Evolutionary conservation across 2,888 invertebrate species (phyloP).

Genomic region (Xiphydria camelus): DNA sequence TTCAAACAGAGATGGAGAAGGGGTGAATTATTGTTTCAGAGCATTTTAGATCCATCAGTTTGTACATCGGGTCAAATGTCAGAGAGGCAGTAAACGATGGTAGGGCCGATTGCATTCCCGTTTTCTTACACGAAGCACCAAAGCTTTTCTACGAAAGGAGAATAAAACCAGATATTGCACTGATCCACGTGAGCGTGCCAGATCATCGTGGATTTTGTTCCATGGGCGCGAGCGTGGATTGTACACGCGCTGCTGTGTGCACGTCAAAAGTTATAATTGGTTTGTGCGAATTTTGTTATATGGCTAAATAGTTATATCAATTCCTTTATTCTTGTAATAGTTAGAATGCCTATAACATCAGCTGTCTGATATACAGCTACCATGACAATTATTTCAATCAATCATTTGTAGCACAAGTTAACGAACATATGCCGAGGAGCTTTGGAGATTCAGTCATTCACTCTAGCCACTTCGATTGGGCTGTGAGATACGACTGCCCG

Average conservation of each 20-base stretch:
- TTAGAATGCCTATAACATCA: neutral
- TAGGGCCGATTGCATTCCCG: conserved; percentile 64
- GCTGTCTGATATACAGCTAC: neutral
- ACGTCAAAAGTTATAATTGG: conserved; percentile 66
- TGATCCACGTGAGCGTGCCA: conserved; percentile 63
- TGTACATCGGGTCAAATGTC: conserved; percentile 65
- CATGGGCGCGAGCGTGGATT: conserved; percentile 66
- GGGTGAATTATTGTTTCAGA: conserved; percentile 50
- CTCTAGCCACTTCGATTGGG: conserved; percentile 65
- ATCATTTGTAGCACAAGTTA: conserved; percentile 64
- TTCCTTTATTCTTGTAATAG: neutral
- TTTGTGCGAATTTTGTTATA: conserved; percentile 35
- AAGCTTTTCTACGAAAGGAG: conserved; percentile 62
- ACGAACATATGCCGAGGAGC: conserved; percentile 65
- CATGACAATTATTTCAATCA: no score
- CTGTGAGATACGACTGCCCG: conserved; percentile 58
- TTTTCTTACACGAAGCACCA: conserved; percentile 67
- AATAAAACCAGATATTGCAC: conserved; percentile 62
- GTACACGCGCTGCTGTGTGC: conserved; percentile 63
- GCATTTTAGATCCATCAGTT: conserved; percentile 63
- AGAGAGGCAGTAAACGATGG: conserved; percentile 63
- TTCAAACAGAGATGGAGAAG: neutral
- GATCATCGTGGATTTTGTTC: conserved; percentile 68
- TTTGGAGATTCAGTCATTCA: conserved; percentile 67
- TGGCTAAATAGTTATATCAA: neutral